Conservation (phyloP, 2,113 vertebrate genomes). For the Podarcis raffonei region DNA sequence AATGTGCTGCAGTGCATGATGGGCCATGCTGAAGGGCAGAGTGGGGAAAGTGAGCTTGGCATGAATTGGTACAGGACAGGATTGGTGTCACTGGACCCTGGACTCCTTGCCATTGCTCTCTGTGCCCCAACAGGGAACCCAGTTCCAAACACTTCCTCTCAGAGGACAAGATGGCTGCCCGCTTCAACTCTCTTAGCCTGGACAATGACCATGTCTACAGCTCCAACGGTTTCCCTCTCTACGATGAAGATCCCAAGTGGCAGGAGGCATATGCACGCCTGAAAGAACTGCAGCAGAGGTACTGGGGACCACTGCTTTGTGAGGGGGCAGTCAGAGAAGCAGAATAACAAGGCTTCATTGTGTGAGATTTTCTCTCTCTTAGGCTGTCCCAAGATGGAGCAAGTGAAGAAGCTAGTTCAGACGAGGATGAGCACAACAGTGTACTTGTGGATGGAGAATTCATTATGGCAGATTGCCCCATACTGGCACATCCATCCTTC, state of each 20-base stretch:
- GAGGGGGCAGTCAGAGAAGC: no score
- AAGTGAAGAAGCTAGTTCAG: not conserved
- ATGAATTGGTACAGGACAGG: not conserved
- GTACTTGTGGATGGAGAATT: slow-evolving; percentile 35
- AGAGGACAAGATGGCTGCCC: slow-evolving; percentile 46
- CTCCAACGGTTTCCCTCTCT: slow-evolving; percentile 26
- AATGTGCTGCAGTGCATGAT: no score
- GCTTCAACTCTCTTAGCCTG: slow-evolving; percentile 44
- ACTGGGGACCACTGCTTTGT: not conserved
- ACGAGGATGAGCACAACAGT: not conserved
- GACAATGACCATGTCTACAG: slow-evolving; percentile 41
- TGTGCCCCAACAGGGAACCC: slow-evolving; percentile 14
- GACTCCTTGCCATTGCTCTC: not conserved
- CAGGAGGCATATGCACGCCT: not conserved
- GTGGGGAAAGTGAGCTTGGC: not conserved
- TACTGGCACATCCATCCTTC: not conserved
- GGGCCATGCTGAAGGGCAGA: no score
- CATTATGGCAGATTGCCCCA: slow-evolving; percentile 12
- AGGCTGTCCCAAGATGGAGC: slow-evolving; percentile 3
- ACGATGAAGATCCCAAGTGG: not conserved
- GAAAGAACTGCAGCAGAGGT: slow-evolving; percentile 26
- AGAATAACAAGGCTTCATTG: not conserved
- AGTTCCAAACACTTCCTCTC: slow-evolving; percentile 42
- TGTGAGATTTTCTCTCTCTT: not conserved
- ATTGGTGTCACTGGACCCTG: no score